Percentiles rank a stretch among this genome's conserved stretches.
These are phyloP conservation scores for Gopherus flavomarginatus DNA, from an alignment of 2,113 vertebrate genomes.

Conservation along the genomic window DNA sequence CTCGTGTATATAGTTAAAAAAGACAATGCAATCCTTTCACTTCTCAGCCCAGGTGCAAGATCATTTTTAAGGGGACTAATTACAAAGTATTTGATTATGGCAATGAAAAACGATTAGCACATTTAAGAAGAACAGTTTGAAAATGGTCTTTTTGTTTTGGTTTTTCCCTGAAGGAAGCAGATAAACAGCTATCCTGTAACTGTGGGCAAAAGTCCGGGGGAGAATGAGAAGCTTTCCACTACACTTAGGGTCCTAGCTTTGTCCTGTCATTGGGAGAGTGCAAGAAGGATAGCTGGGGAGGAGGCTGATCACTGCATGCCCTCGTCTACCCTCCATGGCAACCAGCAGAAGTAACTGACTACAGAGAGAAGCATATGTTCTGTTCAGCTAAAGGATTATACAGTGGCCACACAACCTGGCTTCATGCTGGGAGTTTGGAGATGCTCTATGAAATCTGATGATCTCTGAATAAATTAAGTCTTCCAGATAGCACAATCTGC, in stretches of 20 bases:
- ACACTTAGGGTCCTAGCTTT: fast-evolving
- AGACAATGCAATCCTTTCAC: background rate
- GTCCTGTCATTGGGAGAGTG: background rate
- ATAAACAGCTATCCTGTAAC: background rate
- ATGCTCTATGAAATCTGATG: background rate
- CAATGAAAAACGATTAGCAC: background rate
- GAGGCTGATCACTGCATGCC: background rate
- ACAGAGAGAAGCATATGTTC: background rate
- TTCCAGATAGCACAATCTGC: background rate
- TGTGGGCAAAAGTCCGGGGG: background rate
- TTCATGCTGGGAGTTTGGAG: background rate
- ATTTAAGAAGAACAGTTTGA: fast-evolving
- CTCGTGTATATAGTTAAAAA: background rate
- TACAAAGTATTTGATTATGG: background rate
- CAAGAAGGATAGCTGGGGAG: background rate
- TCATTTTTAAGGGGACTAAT: fast-evolving
- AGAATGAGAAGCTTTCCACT: fast-evolving
- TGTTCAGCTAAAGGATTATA: background rate
- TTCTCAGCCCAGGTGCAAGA: background rate
- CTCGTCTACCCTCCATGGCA: background rate
- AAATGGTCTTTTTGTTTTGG: background rate
- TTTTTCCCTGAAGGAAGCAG: background rate
- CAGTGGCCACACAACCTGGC: background rate
- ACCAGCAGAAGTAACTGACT: background rate
- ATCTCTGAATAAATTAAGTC: background rate